phyloP scores from a whole-genome alignment of 2,797 vertebrate genomes.

The Lophius americanus region DNA sequence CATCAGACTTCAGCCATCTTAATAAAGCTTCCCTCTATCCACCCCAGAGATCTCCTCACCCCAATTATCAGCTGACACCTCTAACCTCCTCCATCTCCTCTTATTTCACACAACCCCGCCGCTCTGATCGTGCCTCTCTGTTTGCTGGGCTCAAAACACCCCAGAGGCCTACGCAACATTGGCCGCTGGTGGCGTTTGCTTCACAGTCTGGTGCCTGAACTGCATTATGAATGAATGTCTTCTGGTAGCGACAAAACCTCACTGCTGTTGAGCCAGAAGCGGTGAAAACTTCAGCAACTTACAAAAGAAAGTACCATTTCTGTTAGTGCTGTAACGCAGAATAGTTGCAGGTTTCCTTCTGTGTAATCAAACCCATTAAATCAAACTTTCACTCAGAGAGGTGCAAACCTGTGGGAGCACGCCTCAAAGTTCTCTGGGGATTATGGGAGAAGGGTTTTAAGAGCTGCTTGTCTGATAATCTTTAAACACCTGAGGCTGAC shows the following conservation, averaged over 20 bases:
- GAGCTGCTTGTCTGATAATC: not conserved
- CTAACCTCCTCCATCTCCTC: slow-evolving; percentile 60
- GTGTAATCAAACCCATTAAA: too few relatives aligned
- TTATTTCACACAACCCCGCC: slow-evolving; percentile 40
- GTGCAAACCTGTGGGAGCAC: slow-evolving; percentile 6
- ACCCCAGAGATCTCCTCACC: slow-evolving; percentile 79
- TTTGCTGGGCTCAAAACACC: slow-evolving; percentile 41
- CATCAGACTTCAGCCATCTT: slow-evolving; percentile 74
- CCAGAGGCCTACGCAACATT: slow-evolving; percentile 32
- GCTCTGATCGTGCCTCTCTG: slow-evolving; percentile 56
- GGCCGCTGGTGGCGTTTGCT: slow-evolving; percentile 43
- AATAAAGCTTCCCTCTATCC: slow-evolving; percentile 78
- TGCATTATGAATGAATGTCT: slow-evolving; percentile 14
- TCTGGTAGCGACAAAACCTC: slow-evolving; percentile 17
- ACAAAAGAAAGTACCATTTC: not conserved
- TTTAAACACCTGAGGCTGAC: not conserved
- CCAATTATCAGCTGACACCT: slow-evolving; percentile 82
- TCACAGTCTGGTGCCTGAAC: slow-evolving; percentile 29
- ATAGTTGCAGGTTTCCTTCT: too few relatives aligned
- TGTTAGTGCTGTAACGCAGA: not conserved
- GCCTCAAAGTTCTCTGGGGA: not conserved
- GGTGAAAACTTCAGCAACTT: not conserved
- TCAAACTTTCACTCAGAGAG: too few relatives aligned
- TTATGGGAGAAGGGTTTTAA: not conserved
- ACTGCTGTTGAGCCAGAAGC: slow-evolving; percentile 1